Base-by-base conservation (phyloP, 2,113 vertebrate genomes). In the Nyctereutes procyonoides region DNA sequence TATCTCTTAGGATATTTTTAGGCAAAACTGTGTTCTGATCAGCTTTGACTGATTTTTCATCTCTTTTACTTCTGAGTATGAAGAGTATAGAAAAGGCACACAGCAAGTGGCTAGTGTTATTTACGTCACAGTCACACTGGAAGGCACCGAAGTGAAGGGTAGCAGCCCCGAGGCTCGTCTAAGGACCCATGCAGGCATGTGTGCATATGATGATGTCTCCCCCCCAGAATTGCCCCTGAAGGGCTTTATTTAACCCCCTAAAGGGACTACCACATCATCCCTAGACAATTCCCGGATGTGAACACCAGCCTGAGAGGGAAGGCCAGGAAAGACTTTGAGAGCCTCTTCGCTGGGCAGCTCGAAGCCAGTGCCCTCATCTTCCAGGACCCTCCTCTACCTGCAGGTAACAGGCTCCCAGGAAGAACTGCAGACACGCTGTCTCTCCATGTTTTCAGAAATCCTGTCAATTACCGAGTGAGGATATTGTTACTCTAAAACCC, bases 11-110 rank as follows among this genome's bases (percentile, higher is more conserved):
- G 67, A 26, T 69, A 83, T 65, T 93, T 95, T 63, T 56, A 89
- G 53, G 53, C 24, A 86, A 71, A 92, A 28, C 9, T 24, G 2
- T 88, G 32, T 82, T 93, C 28, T 83, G 60, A n/a, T n/a, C n/a
- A n/a, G n/a, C 62, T 95, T 88, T 90, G 55, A 69, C 53, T 89
- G 62, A 26, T 48, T 80, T 90, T 82, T 88, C 60, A 92, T 69
- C 43, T 93, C 51, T 65, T 87, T 92, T 20, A 82, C n/a, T 30
- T 84, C 2, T n/a, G 38, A 60, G 8, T 74, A 2, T 58, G 35
- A 79, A 73, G 19, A 56, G 60, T 89, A 43, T 53, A 74, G 53
- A 58, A 58, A 11, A 76, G 20, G 76, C 26, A 30, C 48, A 79
- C 2, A 20, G 62, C 58, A 56, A 73, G 73, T 1, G 1, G 22